These are phyloP conservation scores for Rhabdornis inornatus DNA, from an alignment of 2,113 vertebrate genomes.

Conservation along the genomic window DNA sequence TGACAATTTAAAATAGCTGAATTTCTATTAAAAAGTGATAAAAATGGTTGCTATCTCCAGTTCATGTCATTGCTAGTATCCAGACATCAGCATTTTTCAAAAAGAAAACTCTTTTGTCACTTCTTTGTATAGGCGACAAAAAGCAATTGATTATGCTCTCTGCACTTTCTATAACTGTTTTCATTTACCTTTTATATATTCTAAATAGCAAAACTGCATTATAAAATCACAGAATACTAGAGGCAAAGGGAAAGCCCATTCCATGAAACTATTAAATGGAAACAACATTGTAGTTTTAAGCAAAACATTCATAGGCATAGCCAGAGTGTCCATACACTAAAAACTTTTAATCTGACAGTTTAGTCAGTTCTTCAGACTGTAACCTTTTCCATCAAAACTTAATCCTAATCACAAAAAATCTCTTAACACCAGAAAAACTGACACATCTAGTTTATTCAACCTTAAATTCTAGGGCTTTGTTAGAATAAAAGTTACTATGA, in stretches of 20 bases:
- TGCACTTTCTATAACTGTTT: neutral
- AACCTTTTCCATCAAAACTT: neutral
- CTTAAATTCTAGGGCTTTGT: neutral
- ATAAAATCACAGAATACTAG: neutral
- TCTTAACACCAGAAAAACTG: neutral
- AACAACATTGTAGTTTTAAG: neutral
- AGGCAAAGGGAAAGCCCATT: neutral
- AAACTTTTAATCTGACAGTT: neutral
- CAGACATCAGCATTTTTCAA: neutral
- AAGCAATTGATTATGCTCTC: neutral
- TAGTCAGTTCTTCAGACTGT: neutral
- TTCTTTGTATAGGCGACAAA: neutral
- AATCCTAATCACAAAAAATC: neutral
- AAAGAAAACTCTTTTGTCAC: neutral
- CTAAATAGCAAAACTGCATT: neutral
- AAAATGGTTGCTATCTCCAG: fast-evolving
- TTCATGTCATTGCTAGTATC: neutral
- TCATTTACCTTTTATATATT: neutral
- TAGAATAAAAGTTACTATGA: neutral
- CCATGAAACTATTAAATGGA: neutral
- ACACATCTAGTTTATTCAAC: neutral
- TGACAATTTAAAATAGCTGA: neutral
- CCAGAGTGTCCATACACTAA: neutral
- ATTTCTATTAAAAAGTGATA: neutral
- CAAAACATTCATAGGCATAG: neutral